Evolutionary conservation across 1,140 invertebrate genomes (phyloP).

Genomic region (Lasioglossum albipes): DNA sequence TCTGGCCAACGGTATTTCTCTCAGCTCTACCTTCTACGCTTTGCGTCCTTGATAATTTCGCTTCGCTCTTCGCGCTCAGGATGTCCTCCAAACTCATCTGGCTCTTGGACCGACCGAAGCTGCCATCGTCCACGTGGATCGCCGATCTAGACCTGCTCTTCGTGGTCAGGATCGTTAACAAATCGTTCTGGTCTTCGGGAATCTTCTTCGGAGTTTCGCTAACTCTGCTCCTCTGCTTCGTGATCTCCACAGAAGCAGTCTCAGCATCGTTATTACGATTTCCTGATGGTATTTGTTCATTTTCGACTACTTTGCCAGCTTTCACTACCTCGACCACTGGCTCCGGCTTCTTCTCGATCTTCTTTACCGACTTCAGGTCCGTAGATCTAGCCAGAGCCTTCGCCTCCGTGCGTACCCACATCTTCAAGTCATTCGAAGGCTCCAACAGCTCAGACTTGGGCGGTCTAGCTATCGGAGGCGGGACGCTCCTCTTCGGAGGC

Average conservation of each 20-base stretch:
- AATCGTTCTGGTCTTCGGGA: conserved; percentile 65
- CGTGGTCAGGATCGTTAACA: conserved; percentile 71
- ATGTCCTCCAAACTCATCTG: conserved; percentile 76
- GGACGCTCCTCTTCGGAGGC: conserved; percentile 53
- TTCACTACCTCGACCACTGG: neutral
- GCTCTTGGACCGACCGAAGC: conserved; percentile 65
- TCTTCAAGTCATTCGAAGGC: conserved; percentile 71
- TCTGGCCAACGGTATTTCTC: conserved; percentile 8
- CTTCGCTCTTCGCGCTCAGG: conserved; percentile 60
- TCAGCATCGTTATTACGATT: conserved; percentile 16
- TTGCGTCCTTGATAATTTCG: conserved; percentile 51
- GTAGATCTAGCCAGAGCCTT: conserved; percentile 52
- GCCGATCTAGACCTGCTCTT: conserved; percentile 71
- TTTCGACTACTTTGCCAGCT: neutral
- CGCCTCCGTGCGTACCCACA: conserved; percentile 69
- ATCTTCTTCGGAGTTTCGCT: conserved; percentile 36
- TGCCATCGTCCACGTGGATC: conserved; percentile 70
- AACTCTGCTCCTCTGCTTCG: conserved; percentile 9
- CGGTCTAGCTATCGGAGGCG: conserved; percentile 37
- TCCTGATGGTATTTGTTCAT: conserved; percentile 7
- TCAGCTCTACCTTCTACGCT: conserved; percentile 50
- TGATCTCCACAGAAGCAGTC: neutral
- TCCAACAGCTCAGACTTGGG: conserved; percentile 61
- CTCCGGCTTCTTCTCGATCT: conserved; percentile 30
- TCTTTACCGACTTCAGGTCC: conserved; percentile 26